Evolutionary conservation across 2,888 invertebrate genomes (phyloP).

Genomic region (Hecatera dysodea): DNA sequence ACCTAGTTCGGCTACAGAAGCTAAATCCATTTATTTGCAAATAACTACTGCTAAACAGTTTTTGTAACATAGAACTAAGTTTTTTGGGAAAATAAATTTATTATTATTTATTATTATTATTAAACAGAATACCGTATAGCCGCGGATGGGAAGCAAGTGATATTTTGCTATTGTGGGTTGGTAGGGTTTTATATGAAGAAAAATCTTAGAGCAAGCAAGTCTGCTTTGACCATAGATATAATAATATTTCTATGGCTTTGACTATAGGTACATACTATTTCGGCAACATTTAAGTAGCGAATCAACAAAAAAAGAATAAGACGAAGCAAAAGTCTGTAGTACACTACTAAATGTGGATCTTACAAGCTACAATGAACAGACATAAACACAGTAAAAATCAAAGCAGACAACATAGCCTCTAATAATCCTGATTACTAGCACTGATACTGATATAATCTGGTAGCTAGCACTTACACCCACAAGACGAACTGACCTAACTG

Average conservation of each 20-base stretch:
- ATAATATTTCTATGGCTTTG: too few relatives aligned
- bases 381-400: not conserved
- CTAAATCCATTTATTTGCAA: too few relatives aligned
- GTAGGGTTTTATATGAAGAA: not conserved
- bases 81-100: too few relatives aligned
- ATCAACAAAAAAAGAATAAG: not conserved
- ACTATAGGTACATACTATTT: too few relatives aligned
- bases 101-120: too few relatives aligned
- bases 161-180: conserved; percentile 1
- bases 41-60: too few relatives aligned
- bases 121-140: too few relatives aligned
- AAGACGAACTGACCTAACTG: not conserved
- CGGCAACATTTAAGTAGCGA: too few relatives aligned
- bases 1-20: too few relatives aligned
- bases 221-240: too few relatives aligned
- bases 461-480: conserved; percentile 15
- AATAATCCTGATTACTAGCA: conserved; percentile 21
- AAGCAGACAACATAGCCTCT: not conserved
- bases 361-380: not conserved
- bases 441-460: conserved; percentile 14
- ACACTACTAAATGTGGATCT: not conserved
- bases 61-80: too few relatives aligned
- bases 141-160: not conserved
- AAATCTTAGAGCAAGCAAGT: too few relatives aligned
- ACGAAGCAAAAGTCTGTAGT: not conserved